A percentile compares a stretch with the other conserved stretches of the same genome.
Evolutionary conservation across 2,113 vertebrate species (phyloP).

Genomic region (Bungarus multicinctus): DNA sequence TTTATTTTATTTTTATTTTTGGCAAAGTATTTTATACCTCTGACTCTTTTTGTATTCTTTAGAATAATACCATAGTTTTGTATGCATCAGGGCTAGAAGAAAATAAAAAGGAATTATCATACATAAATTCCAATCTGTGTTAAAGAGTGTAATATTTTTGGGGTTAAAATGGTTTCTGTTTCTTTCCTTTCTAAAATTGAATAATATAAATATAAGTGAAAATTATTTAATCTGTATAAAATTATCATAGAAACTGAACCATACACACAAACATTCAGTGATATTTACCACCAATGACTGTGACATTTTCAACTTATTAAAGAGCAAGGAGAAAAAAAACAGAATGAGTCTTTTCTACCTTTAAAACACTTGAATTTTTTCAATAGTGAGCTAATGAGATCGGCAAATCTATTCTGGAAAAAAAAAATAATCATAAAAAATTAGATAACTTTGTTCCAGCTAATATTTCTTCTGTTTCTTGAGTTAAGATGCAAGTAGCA

Average conservation of each 20-base stretch:
- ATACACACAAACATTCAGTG: slow-evolving; percentile 40
- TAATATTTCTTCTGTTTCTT: neutral
- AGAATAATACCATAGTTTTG: neutral
- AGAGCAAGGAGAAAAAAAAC: slow-evolving; percentile 49
- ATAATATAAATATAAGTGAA: neutral
- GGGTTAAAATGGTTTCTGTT: neutral
- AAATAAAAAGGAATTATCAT: neutral
- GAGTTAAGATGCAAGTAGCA: neutral
- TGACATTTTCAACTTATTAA: slow-evolving; percentile 60
- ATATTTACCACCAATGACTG: slow-evolving; percentile 54
- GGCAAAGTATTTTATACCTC: neutral
- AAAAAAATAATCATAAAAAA: neutral
- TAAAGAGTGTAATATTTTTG: rapidly evolving
- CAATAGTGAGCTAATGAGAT: slow-evolving; percentile 33
- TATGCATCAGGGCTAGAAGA: neutral
- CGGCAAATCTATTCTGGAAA: neutral
- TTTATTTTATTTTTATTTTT: neutral
- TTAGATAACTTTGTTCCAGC: neutral
- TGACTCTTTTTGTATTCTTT: neutral
- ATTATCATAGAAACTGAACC: slow-evolving; percentile 39
- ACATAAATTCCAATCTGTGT: neutral
- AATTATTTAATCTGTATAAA: slow-evolving; percentile 7
- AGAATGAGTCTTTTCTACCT: slow-evolving; percentile 23
- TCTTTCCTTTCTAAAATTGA: neutral
- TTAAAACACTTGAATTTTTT: slow-evolving; percentile 33